Evolutionary conservation across 2,888 invertebrate species (phyloP).

Genomic region (Neelides folsomi): DNA sequence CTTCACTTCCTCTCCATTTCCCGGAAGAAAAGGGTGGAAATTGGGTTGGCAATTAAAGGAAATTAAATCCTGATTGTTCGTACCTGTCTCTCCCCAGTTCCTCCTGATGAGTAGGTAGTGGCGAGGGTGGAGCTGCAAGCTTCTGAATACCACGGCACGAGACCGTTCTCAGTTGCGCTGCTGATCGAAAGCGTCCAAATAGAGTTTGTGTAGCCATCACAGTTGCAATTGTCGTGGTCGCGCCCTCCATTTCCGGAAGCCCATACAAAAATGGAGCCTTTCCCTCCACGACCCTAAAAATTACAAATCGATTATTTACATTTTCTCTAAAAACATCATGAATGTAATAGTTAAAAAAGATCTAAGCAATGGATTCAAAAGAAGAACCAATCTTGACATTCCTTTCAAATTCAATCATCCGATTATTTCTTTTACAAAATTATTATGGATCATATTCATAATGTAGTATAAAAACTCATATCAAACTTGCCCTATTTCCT

Average conservation of each 20-base stretch:
- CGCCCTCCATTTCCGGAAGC: constrained; percentile 96
- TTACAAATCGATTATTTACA: constrained; percentile 10
- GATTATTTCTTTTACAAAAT: too few relatives aligned
- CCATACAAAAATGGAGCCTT: constrained; percentile 98
- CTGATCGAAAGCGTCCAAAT: constrained; percentile 97
- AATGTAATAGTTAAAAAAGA: too few relatives aligned
- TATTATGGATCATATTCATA: too few relatives aligned
- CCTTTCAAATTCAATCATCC: too few relatives aligned
- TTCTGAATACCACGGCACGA: constrained; percentile 92
- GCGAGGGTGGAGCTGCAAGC: constrained; percentile 96
- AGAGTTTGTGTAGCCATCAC: constrained; percentile 98
- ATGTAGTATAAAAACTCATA: too few relatives aligned
- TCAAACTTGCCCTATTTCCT: too few relatives aligned
- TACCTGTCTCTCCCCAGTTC: constrained; percentile 72
- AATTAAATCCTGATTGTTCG: constrained; percentile 7
- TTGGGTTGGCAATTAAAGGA: neutral
- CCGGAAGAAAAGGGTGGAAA: neutral
- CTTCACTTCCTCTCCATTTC: neutral
- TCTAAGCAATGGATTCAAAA: too few relatives aligned
- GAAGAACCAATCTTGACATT: too few relatives aligned
- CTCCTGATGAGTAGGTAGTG: constrained; percentile 94
- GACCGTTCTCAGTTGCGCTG: constrained; percentile 79
- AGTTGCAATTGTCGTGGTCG: constrained; percentile 94
- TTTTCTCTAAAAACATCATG: too few relatives aligned
- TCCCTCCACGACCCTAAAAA: constrained; percentile 69